phyloP scores from a whole-genome alignment of 2,797 vertebrate genomes.

The Carduelis carduelis region DNA sequence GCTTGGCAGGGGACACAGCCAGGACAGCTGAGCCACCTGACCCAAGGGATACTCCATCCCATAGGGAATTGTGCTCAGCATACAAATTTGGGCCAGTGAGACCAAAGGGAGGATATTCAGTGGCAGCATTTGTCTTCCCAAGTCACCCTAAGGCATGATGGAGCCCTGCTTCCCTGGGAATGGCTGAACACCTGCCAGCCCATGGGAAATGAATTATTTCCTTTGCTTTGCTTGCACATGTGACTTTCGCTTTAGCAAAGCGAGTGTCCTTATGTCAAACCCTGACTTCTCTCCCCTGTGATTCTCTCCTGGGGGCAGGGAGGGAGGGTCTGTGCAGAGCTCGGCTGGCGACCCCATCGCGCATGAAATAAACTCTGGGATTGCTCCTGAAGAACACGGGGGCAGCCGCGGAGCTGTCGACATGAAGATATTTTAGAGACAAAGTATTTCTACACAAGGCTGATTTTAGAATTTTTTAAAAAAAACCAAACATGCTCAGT shows the following conservation, averaged over 20 bases:
- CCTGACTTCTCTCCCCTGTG: not conserved
- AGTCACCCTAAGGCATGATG: rapidly evolving
- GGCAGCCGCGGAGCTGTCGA: not conserved
- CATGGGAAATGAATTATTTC: not conserved
- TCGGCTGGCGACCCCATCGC: rapidly evolving
- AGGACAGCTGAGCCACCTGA: not conserved
- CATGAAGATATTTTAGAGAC: rapidly evolving
- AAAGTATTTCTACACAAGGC: not conserved
- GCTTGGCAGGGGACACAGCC: not conserved
- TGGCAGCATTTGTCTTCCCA: not conserved
- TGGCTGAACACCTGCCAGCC: not conserved
- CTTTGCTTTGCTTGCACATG: not conserved
- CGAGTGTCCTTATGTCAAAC: not conserved
- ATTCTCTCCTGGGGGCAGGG: rapidly evolving
- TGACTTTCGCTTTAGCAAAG: not conserved
- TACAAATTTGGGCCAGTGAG: not conserved
- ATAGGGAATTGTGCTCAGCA: not conserved
- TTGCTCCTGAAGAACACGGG: not conserved
- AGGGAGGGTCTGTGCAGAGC: rapidly evolving
- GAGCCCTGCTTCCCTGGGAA: not conserved
- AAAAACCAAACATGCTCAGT: not conserved
- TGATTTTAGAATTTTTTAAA: not conserved
- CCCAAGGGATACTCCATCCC: not conserved
- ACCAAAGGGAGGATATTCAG: not conserved
- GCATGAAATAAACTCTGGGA: rapidly evolving